Percentiles rank a stretch among this genome's conserved stretches.
Evolutionary conservation across 2,113 vertebrate species (phyloP).

Genomic region (Psilopogon haemacephalus): DNA sequence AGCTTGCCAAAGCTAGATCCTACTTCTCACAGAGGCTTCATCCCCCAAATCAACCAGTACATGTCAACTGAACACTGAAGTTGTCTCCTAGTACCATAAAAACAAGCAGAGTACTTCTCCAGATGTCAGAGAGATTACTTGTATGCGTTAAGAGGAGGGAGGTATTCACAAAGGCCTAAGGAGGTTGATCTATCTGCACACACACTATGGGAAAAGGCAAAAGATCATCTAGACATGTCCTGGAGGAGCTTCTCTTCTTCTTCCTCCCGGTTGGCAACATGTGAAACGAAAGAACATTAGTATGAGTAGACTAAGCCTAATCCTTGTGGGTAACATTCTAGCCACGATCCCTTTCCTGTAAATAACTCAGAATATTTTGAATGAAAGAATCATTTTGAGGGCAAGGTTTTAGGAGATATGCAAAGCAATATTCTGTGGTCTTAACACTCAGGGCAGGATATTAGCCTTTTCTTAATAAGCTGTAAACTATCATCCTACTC

Average conservation of each 20-base stretch:
- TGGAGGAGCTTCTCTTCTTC: background rate
- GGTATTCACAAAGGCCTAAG: background rate
- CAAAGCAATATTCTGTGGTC: background rate
- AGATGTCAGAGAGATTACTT: background rate
- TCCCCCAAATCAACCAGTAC: accelerated
- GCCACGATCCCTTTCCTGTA: background rate
- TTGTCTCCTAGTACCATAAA: background rate
- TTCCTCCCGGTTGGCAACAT: background rate
- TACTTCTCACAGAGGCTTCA: background rate
- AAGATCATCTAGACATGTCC: background rate
- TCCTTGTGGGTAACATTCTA: background rate
- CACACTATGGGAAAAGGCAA: background rate
- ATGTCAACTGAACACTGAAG: background rate
- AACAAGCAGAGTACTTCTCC: background rate
- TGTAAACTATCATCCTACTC: background rate
- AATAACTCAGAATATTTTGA: background rate
- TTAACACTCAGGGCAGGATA: background rate
- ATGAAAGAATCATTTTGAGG: background rate
- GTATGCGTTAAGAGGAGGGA: background rate
- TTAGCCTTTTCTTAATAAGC: background rate
- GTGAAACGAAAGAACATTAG: background rate
- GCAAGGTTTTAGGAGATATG: background rate
- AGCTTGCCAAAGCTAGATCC: background rate
- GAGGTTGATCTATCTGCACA: background rate
- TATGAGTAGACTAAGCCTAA: background rate